phyloP scores from a whole-genome alignment of 2,888 invertebrate genomes.

The Ichneumon xanthorius region DNA sequence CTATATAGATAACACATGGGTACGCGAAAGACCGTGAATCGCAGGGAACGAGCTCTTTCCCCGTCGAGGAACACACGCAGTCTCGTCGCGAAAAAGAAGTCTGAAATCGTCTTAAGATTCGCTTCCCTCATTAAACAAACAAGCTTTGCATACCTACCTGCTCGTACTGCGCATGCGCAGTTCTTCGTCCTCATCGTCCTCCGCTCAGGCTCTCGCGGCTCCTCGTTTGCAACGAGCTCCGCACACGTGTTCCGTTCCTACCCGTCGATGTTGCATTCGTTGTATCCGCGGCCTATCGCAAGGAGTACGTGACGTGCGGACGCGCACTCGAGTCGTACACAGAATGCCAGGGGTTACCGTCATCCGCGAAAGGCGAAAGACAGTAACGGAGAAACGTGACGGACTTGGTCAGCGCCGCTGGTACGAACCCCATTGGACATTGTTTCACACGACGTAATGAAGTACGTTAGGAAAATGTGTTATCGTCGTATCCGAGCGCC shows the following conservation, averaged over 20 bases:
- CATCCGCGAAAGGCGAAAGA: too few species aligned
- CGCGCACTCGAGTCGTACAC: background rate
- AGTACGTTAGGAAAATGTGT: too few species aligned
- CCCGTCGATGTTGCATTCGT: background rate
- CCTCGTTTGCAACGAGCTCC: slow-evolving; percentile 55
- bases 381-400: too few species aligned
- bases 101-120: slow-evolving; percentile 84
- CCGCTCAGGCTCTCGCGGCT: slow-evolving; percentile 39
- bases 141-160: slow-evolving; percentile 79
- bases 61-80: slow-evolving; percentile 45
- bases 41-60: slow-evolving; percentile 40
- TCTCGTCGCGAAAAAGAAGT: slow-evolving; percentile 73
- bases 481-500: too few species aligned
- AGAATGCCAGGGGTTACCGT: background rate
- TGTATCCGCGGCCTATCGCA: background rate
- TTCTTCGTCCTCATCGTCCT: slow-evolving; percentile 60
- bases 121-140: slow-evolving; percentile 84
- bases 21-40: slow-evolving; percentile 67
- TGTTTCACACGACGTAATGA: too few species aligned
- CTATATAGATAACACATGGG: background rate
- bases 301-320: background rate
- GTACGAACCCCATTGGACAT: too few species aligned
- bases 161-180: slow-evolving; percentile 39
- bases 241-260: slow-evolving; percentile 18
- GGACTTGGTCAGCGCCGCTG: too few species aligned